These are phyloP conservation scores for Nixonia krombeini DNA, from an alignment of 1,140 invertebrate genomes.

Conservation along the genomic window DNA sequence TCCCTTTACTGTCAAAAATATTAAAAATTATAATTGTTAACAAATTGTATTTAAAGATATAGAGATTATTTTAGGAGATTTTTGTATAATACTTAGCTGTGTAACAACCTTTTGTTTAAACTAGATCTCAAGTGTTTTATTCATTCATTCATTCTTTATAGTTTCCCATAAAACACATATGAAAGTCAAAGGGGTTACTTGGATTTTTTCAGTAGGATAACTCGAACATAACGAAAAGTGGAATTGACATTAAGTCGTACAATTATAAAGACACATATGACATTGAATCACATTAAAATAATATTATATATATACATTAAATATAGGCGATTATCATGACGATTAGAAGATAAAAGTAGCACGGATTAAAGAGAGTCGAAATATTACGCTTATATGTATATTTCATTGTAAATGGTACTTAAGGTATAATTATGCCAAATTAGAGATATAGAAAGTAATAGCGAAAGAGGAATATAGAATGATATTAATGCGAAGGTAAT, in stretches of 20 bases:
- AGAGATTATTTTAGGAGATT: too few relatives aligned
- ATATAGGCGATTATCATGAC: constrained; percentile 6
- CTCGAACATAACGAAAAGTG: constrained; percentile 10
- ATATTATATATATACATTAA: constrained; percentile 3
- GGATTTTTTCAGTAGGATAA: too few relatives aligned
- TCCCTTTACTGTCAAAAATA: too few relatives aligned
- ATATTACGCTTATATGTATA: constrained; percentile 61
- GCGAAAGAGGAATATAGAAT: constrained; percentile 4
- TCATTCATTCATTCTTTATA: too few relatives aligned
- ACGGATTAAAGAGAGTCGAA: constrained; percentile 53
- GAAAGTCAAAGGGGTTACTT: too few relatives aligned
- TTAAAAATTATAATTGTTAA: too few relatives aligned
- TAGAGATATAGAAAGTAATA: background rate
- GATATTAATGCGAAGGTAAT: constrained; percentile 16
- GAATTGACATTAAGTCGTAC: constrained; percentile 25
- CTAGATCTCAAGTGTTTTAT: too few relatives aligned
- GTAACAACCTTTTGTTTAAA: too few relatives aligned
- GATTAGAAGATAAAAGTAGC: constrained; percentile 15
- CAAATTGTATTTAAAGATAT: too few relatives aligned
- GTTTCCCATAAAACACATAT: too few relatives aligned
- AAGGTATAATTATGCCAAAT: constrained; percentile 8
- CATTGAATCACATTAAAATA: constrained; percentile 15
- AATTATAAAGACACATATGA: constrained; percentile 25
- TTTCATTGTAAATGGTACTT: constrained; percentile 35
- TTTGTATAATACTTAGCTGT: too few relatives aligned